Base-by-base conservation (phyloP, 2,888 invertebrate genomes). In the Cheiracanthium punctorium region DNA sequence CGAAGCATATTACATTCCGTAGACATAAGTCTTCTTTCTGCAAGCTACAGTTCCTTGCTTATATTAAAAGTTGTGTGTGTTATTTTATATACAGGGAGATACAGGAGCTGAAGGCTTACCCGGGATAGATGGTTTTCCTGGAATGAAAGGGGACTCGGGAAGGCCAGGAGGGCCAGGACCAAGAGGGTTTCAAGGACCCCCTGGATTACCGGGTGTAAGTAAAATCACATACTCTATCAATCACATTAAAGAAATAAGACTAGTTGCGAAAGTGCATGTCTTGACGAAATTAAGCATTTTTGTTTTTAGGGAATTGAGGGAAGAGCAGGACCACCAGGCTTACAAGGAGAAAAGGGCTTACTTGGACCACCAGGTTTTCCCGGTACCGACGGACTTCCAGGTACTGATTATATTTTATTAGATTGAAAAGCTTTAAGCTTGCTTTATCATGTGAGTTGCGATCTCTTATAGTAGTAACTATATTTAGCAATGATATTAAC, bases 291-390 rank as follows among this genome's bases (percentile, higher is more conserved):
- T 7, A 37, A 37, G 37, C 10, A 37, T 7, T 37, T 37, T 37
- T 37, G 10, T 37, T 37, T 73, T 30, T 17, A 88, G 88, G 88
- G 88, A 12, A 81, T 75, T 20, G 88, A 88, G 85, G 89, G 89
- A 48, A 82, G 87, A 79, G 88, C 89, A 2, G 89, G 89, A 33
- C 95, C 95, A 29, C 93, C 94, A 20, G 96, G 97, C 32, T 93
- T 95, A 8, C 93, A 96, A 88, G 96, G 97, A 8, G 96, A 96
- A 92, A 93, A 96, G 90, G 96, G 96, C 0, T 94, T 95, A 0
- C 93, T 95, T 0, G 96, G 92, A 10, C 93, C 95, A 0, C 94
- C 95, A 0, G 96, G 96, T 10, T 92, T 95, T 82, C 93, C 96
- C 90, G 96, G 96, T 73, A 93, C 94, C 82, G 96, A 96, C 91